Evolutionary conservation across 2,888 invertebrate species (phyloP), one percentile per base, ranked within the genome.

Genomic region (Eupeodes latifasciatus): DNA sequence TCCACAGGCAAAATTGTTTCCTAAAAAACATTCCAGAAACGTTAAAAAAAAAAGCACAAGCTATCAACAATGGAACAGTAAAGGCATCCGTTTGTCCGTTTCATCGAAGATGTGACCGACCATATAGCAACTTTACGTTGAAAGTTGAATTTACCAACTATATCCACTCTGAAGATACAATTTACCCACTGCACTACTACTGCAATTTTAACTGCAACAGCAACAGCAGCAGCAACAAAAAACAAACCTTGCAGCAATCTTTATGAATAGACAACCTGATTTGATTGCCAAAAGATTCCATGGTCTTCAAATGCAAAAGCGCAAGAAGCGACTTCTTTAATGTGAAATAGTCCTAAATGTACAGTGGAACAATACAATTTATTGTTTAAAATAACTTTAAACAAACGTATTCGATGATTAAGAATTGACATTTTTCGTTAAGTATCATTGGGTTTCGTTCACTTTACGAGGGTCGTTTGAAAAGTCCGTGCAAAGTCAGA

Each of bases 1-100:
- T 47, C 57, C 85, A 75, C 49, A 47, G 59, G 72, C 72, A 62
- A 86, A 83, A 86, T 86, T 62, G 51, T 82, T 83, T 83, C 83
- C 86, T 76, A 83, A 86, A 83, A 86, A 75, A 71, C 10, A 72
- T 34, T 57, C 7, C 47, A 27, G 44, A 27, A 59, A 55, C 6
- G n/a, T 57, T n/a, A 59, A 10, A 27, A 7, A 19, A 19, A 12
- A 55, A 44, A 19, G 19, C 7, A 55, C 55, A 16, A 71, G 19
- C 71, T 57, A 72, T 47, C 44, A 40, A 72, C 47, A 59, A 59
- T 72, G 72, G 57, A 72, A 61, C 44, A 69, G 53, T 62, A 62
- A 67, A 61, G 72, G 79, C 72, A 59, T 79, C 79, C 74, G 79
- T 40, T 82, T 69, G 75, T 76, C 66, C 69, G 53, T 51, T 51